Evolutionary conservation across 2,113 vertebrate genomes (phyloP).

Genomic region (Shinisaurus crocodilurus): DNA sequence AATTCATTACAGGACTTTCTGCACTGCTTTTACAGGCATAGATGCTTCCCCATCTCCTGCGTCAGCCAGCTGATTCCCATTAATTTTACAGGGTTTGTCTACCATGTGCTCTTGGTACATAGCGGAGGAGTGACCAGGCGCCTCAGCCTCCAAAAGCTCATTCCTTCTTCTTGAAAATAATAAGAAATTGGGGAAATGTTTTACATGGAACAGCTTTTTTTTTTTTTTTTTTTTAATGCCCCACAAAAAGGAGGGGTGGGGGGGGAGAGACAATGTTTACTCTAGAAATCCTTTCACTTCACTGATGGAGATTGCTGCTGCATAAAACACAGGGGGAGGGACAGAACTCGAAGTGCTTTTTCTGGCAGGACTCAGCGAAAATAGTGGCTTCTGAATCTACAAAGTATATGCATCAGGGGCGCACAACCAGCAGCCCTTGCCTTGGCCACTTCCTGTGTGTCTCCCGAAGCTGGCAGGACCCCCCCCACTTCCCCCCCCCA

Average conservation of each 20-base stretch:
- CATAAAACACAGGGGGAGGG: neutral
- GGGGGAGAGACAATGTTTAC: neutral
- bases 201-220: neutral
- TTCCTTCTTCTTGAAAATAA: constrained; percentile 16
- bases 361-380: neutral
- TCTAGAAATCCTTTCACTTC: neutral
- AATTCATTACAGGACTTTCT: neutral
- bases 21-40: constrained; percentile 5
- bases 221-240: too few species aligned
- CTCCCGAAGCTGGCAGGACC: too few species aligned
- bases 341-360: neutral
- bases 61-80: constrained; percentile 26
- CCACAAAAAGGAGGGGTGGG: neutral
- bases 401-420: neutral
- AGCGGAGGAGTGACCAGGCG: neutral
- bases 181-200: constrained; percentile 23
- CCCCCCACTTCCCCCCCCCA: too few species aligned
- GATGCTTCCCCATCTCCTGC: neutral
- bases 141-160: neutral
- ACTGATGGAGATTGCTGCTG: neutral
- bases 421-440: too few species aligned
- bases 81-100: constrained; percentile 28
- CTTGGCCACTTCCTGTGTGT: too few species aligned
- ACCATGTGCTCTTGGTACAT: neutral
- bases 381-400: neutral